Base-by-base conservation (phyloP, 2,797 vertebrate genomes). In the Crossoptilon crossoptilon region DNA sequence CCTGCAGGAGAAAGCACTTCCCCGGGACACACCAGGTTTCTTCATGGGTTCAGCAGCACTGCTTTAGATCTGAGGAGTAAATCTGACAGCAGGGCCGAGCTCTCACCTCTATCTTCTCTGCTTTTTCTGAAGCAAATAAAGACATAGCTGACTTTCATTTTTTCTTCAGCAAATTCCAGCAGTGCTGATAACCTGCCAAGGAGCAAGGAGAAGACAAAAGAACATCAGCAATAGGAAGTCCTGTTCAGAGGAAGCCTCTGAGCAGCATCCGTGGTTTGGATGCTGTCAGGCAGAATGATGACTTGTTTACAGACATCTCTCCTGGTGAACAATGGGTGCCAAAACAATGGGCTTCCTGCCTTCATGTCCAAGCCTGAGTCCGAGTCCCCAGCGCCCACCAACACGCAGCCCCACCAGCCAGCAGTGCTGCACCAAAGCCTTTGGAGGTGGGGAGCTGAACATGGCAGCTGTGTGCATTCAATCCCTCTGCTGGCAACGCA, bases 41-140 rank as follows among this genome's bases (percentile, higher is more conserved):
- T 19, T 37, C 26, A 24, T 46, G 26, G 51, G 23, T 19, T 26
- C 37, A 71, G 43, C 62, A 84, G 59, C 41, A 14, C 51, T 0
- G 0, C 10, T 33, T 86, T 27, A 14, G 19, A 63, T 29, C 3
- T 24, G 9, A 27, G 68, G 44, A 72, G 37, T 23, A 67, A 68
- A 64, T 22, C 64, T 0, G 1, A 22, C 29, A 2, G 4, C 0
- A 0, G 10, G 56, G 19, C 4, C 2, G 6, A 77, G 14, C 35
- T 60, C 98, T 98, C 97, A 99, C 99, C 91, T 98, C 98, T 98
- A 96, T 99, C 99, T 95, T 99, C 99, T 97, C 99, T 98, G 98
- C 97, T 98, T 98, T 99, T 99, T 91, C 98, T 98, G 98, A 99
- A 99, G 98, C 99, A 99, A 97, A 99, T 97, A 97, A 99, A 99